phyloP scores from a whole-genome alignment of 2,113 vertebrate genomes.

The Syrrhaptes paradoxus region DNA sequence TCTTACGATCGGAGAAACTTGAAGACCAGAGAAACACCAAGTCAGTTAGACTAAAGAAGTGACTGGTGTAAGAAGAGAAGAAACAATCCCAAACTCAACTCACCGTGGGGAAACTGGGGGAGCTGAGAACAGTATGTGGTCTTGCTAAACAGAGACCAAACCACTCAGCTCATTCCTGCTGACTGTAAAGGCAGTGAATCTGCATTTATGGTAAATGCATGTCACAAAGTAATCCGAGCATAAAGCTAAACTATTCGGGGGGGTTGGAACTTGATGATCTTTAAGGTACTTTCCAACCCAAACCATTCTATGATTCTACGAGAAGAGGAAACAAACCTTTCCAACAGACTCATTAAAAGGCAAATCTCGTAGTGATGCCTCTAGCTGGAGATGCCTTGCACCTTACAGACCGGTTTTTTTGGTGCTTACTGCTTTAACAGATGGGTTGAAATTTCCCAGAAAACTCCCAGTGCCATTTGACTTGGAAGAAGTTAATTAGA shows the following conservation, averaged over 20 bases:
- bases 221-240: background rate
- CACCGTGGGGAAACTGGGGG: background rate
- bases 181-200: background rate
- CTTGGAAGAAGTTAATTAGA: background rate
- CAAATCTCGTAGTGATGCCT: background rate
- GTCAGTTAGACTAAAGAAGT: background rate
- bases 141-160: background rate
- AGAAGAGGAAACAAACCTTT: background rate
- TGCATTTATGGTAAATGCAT: background rate
- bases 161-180: background rate
- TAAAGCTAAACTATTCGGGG: background rate
- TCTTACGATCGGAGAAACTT: background rate
- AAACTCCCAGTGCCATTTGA: background rate
- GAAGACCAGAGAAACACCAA: background rate
- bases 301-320: no score
- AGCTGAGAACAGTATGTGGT: fast-evolving
- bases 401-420: background rate
- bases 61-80: background rate
- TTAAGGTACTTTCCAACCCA: no score
- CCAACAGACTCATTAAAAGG: background rate
- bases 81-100: background rate
- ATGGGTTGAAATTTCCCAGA: background rate
- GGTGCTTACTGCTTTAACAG: background rate
- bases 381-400: background rate
- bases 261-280: no score